These are phyloP conservation scores for Dynastes tityus DNA, from an alignment of 2,888 invertebrate genomes.

Conservation along the genomic window DNA sequence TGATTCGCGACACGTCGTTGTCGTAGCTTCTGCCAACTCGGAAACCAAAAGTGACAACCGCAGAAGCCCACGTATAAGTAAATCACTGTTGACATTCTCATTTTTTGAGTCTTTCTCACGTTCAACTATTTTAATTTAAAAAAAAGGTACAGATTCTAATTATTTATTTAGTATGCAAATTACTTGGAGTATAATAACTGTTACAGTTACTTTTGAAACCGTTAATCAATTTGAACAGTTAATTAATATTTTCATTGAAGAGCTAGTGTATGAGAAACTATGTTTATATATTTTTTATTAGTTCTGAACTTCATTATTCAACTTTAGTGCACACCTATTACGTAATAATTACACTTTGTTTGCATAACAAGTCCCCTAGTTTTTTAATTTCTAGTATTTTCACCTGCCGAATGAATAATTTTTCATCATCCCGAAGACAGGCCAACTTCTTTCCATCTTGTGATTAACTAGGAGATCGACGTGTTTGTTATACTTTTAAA, in stretches of 20 bases:
- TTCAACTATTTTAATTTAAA: no score
- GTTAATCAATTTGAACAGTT: slow-evolving; percentile 29
- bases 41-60: no score
- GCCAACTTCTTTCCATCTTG: background rate
- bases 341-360: slow-evolving; percentile 13
- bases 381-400: slow-evolving; percentile 1
- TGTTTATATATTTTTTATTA: background rate
- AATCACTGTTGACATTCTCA: no score
- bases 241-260: slow-evolving; percentile 3
- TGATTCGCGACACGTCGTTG: no score
- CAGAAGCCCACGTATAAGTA: no score
- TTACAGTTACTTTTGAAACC: slow-evolving; percentile 16
- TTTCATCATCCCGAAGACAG: background rate
- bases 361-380: slow-evolving; percentile 2
- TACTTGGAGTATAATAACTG: background rate
- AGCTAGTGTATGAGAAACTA: background rate
- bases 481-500: slow-evolving; percentile 28
- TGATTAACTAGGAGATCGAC: background rate
- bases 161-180: slow-evolving; percentile 13
- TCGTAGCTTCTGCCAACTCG: no score
- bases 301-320: background rate
- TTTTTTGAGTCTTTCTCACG: no score
- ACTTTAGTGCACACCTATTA: background rate
- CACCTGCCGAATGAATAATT: background rate
- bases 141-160: no score